Evolutionary conservation across 2,797 vertebrate genomes (phyloP).

Genomic region (Ibycter americanus): DNA sequence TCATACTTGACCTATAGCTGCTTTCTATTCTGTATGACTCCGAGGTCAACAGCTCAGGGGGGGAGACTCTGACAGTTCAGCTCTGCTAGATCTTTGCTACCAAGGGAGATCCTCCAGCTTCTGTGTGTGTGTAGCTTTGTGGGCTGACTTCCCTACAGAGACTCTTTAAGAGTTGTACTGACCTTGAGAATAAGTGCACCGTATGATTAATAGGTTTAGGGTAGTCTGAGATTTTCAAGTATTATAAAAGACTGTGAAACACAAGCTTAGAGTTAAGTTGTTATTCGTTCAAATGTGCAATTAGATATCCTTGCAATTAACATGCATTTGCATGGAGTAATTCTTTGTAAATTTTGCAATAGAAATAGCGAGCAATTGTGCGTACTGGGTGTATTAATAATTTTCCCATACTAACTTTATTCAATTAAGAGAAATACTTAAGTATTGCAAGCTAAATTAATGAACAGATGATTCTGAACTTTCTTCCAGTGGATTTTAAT

Average conservation of each 20-base stretch:
- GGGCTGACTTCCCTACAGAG: background rate
- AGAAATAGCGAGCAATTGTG: background rate
- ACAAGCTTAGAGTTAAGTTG: background rate
- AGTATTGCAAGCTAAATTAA: background rate
- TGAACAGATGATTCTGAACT: background rate
- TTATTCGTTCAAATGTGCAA: background rate
- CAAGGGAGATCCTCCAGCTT: background rate
- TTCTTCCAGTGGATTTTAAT: background rate
- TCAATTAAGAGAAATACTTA: background rate
- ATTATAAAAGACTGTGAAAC: background rate
- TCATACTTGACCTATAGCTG: background rate
- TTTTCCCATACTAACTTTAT: background rate
- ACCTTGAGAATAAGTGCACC: background rate
- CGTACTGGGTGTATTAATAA: background rate
- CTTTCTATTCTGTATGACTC: background rate
- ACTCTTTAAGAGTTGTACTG: background rate
- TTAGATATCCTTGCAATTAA: background rate
- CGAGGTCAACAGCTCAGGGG: background rate
- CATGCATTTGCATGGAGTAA: background rate
- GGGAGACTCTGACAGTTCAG: background rate
- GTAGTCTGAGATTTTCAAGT: background rate
- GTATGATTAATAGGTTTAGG: background rate
- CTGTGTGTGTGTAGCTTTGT: background rate
- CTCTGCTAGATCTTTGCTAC: background rate
- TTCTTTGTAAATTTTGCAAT: background rate